Base-by-base conservation (phyloP, 2,113 vertebrate genomes). In the Saccopteryx leptura region DNA sequence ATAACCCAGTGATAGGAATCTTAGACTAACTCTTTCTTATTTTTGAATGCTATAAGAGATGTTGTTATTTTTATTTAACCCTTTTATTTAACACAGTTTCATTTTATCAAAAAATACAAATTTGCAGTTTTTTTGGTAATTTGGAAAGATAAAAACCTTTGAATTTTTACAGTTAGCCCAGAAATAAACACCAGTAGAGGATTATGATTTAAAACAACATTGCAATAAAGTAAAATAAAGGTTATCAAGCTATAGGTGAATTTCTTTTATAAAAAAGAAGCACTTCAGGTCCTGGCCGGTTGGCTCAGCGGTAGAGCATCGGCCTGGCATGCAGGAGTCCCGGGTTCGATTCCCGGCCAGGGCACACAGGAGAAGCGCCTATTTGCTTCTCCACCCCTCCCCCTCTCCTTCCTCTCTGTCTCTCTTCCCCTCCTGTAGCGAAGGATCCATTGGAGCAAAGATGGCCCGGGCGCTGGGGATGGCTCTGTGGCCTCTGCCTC, bases 161-260 rank as follows among this genome's bases (percentile, higher is more conserved):
- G 12, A 31, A 33, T n/a, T 82, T 94, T 94, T 76, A 46, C 11
- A 88, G 23, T 91, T 79, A 83, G 24, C 12, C 3, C 2, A 83
- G 46, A 93, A 89, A 94, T 86, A 86, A 89, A 69, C 48, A 31
- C 10, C 75, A 87, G 2, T 4, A 6, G 19, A 72, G 2, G 9
- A 66, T 76, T 68, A 78, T 79, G 5, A 85, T 74, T 90, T 83
- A 94, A 93, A 91, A 75, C 54, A 90, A 88, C 46, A n/a, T 1
- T 60, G 1, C 13, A 83, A 31, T 23, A 52, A 91, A 91, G 85
- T 79, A 88, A 95, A 84, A 90, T 15, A 82, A 85, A 92, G 7
- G 13, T 58, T 65, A 86, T 54, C 23, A 91, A 80, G 26, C 13
- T 92, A 50, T 9, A 63, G 52, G 8, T 74, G 24, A 10, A 66